phyloP scores from a whole-genome alignment of 2,113 vertebrate genomes.

The Hyaena hyaena region DNA sequence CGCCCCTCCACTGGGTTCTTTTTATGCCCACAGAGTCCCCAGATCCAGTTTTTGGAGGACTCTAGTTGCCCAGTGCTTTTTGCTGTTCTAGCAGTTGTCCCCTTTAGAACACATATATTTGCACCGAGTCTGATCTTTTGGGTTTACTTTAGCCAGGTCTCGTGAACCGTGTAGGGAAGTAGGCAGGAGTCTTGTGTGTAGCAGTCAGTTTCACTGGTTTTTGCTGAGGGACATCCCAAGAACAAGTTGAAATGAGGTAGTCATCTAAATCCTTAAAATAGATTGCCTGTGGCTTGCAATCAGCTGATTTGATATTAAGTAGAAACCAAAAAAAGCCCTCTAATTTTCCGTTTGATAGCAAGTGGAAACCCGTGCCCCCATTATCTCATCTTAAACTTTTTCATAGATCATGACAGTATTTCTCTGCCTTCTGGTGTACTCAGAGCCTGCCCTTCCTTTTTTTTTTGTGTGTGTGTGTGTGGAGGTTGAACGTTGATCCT shows the following conservation, averaged over 20 bases:
- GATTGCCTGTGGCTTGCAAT: background rate
- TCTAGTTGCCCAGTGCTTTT: background rate
- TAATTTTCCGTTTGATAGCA: background rate
- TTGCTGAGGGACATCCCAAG: background rate
- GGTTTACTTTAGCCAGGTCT: background rate
- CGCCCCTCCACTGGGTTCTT: background rate
- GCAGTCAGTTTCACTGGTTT: background rate
- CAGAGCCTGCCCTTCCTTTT: background rate
- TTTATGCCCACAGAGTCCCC: background rate
- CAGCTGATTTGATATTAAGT: background rate
- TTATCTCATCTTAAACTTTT: background rate
- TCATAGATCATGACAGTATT: background rate
- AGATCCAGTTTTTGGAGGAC: background rate
- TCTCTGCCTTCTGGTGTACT: background rate
- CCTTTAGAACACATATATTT: background rate
- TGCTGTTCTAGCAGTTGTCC: background rate
- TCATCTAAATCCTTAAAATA: background rate
- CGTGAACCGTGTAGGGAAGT: background rate
- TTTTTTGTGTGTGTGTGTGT: background rate
- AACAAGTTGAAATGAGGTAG: background rate
- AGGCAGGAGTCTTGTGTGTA: background rate
- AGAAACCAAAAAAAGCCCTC: background rate
- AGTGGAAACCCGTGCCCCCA: background rate
- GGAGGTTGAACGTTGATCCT: background rate
- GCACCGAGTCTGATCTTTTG: background rate